Evolutionary conservation across 2,888 invertebrate species (phyloP).

Genomic region (Mythimna lalbum): DNA sequence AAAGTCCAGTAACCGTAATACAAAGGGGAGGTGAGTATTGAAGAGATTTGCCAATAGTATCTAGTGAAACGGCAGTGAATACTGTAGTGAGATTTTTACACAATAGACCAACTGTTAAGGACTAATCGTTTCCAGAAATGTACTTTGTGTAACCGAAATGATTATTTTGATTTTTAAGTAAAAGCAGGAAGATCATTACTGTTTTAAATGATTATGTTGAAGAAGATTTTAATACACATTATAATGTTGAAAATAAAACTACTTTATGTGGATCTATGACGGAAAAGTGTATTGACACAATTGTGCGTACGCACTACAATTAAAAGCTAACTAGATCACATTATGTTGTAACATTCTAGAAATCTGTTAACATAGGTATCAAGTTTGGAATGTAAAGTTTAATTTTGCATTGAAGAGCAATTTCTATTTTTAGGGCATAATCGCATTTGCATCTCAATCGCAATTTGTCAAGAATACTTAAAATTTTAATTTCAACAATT

Average conservation of each 20-base stretch:
- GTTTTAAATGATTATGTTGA: too few species aligned
- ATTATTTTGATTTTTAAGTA: neutral
- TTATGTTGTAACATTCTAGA: conserved; percentile 11
- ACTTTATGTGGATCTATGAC: neutral
- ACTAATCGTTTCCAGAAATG: too few species aligned
- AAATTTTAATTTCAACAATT: neutral
- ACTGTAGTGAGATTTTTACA: too few species aligned
- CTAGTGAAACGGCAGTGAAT: too few species aligned
- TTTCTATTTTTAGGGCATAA: neutral
- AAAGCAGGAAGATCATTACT: neutral
- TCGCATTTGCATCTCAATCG: neutral
- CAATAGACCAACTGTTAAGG: too few species aligned
- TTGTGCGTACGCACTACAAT: conserved; percentile 1
- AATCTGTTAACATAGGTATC: neutral
- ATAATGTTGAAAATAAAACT: neutral
- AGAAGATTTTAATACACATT: neutral
- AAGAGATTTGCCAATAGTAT: too few species aligned
- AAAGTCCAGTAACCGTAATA: too few species aligned
- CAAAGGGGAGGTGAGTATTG: too few species aligned
- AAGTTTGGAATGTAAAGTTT: neutral
- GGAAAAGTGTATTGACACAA: conserved; percentile 18
- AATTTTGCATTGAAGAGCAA: neutral
- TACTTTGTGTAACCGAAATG: neutral
- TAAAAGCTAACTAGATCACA: neutral
- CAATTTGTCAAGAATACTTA: neutral